Base-by-base conservation (phyloP, 2,888 invertebrate genomes). In the Limulus polyphemus region DNA sequence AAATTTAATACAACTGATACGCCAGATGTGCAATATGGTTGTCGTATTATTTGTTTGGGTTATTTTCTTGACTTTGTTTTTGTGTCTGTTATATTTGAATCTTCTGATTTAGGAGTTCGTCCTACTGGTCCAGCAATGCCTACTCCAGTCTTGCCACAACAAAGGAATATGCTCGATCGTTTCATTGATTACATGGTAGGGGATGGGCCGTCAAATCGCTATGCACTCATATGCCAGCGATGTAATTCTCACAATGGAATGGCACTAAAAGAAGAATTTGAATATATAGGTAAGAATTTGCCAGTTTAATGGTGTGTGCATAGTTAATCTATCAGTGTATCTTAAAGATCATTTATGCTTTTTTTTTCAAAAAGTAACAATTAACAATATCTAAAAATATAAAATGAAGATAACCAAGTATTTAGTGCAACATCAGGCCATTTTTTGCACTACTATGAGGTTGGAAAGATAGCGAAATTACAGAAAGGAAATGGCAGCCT, bases 181-280 rank as follows among this genome's bases (percentile, higher is more conserved):
- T 80, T 98, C 72, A 86, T 99, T 14, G 98, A 99, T 75, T 93
- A 89, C 74, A 78, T 99, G 65, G 84, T 98, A 54, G 95, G 94
- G 54, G 98, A 99, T 76, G 98, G 97, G 0, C 95, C 97, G 46
- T 84, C 85, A 65, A 90, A 93, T 77, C 84, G 97, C 71, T 98
- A 88, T 79, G 99, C 98, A 17, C 83, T 99, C 68, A 92, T 99
- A 72, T 99, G 99, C 76, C 81, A 82, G 51, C 83, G 87, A 69
- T 99, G 99, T 75, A 84, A 81, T 69, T 84, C 87, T 14, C 99
- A 99, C 75, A 99, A 99, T 77, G 99, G 99, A 82, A 81, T 87
- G 84, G 84, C 85, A 2, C 75, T 86, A 12, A 81, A 81, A 69
- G 85, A 86, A 73, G 86, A 87, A 72, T 86, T 84, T 75, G 83